Percentiles rank a stretch among this genome's conserved stretches.
Evolutionary conservation across 2,888 invertebrate species (phyloP).

Genomic region (Saturnia japonica): DNA sequence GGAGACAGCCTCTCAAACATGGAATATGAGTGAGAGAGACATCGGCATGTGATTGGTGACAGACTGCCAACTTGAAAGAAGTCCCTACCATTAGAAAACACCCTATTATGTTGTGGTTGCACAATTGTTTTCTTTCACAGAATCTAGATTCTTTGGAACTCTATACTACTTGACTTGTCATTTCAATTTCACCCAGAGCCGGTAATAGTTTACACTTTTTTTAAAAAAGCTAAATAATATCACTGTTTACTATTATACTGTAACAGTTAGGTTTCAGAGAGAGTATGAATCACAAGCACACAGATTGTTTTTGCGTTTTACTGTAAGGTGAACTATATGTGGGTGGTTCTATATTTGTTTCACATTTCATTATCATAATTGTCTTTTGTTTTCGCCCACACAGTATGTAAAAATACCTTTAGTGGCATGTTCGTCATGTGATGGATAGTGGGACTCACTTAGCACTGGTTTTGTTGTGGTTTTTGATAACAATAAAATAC

Average conservation of each 20-base stretch:
- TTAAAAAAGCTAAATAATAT: background rate
- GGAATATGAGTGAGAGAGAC: too few species aligned
- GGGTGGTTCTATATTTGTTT: constrained; percentile 24
- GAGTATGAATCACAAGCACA: constrained; percentile 8
- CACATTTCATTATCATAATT: constrained; percentile 30
- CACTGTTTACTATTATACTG: background rate
- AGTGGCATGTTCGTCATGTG: constrained; percentile 10
- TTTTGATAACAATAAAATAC: constrained; percentile 6
- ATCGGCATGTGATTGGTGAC: background rate
- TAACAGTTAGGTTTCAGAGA: constrained; percentile 4
- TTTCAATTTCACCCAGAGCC: background rate
- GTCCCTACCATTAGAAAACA: background rate
- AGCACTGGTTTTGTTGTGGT: constrained; percentile 6
- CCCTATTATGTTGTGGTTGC: background rate
- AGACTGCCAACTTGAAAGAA: background rate
- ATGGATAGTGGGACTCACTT: constrained; percentile 10
- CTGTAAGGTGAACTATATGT: constrained; percentile 18
- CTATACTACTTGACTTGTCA: too few species aligned
- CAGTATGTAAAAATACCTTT: constrained; percentile 9
- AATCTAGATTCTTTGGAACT: too few species aligned
- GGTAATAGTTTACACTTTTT: background rate
- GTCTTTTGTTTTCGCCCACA: constrained; percentile 27
- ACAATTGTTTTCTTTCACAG: too few species aligned
- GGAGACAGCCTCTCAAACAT: too few species aligned
- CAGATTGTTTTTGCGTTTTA: constrained; percentile 2